Base-by-base conservation (phyloP, 2,888 invertebrate genomes). In the Hirudinaria manillensis region DNA sequence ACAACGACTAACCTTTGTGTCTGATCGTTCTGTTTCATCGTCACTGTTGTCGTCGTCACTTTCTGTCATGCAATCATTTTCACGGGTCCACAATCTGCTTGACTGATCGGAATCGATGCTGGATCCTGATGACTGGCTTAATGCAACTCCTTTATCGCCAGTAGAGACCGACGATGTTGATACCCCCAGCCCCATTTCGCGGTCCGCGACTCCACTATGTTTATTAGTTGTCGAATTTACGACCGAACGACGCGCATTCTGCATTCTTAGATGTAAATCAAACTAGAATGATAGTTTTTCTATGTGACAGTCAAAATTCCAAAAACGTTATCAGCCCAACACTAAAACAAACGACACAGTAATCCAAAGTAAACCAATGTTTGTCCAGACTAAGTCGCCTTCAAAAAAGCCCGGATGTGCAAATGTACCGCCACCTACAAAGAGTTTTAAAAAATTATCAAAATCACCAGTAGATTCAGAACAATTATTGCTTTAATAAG, bases 161-260 rank as follows among this genome's bases (percentile, higher is more conserved):
- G 45, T 21, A 45, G 71, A 75, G 27, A 61, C 38, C 34, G 73
- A 56, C n/a, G 73, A 32, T 29, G 56, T 73, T 61, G 75, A 75
- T 45, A 75, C 75, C 16, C 75, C 75, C 34, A 75, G 51, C 24
- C 75, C 75, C 75, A 75, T 74, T 19, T 29, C 53, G 51, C 32
- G 32, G 45, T 36, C 36, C 24, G 21, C 56, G 32, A 51, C 75
- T 32, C n/a, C 36, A 71, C 53, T 71, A 36, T 66, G 72, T 66
- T 51, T 71, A 29, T 65, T 36, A 29, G 45, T 70, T 32, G 72
- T 66, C 75, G 72, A 72, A 53, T 71, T 75, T 72, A 75, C 75
- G 75, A 71, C 75, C 45, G 71, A 61, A 65, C 65, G 71, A 71
- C 70, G 51, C 32, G 56, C 75, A 75, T 75, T 75, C 71, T 75